These are phyloP conservation scores for Eupithecia insigniata DNA, from an alignment of 2,888 invertebrate genomes.

Conservation along the genomic window DNA sequence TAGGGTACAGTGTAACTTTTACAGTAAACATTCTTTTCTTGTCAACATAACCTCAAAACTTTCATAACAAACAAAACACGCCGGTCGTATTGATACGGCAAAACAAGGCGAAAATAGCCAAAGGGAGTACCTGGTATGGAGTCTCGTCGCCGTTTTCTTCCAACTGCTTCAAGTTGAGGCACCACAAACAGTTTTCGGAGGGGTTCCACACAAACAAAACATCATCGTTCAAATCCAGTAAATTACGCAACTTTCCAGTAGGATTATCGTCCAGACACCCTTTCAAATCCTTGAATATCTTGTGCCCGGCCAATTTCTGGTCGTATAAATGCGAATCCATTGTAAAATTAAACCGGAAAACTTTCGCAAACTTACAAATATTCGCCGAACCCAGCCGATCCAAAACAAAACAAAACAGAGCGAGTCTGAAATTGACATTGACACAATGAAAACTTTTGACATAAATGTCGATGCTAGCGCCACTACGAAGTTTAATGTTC, in stretches of 20 bases:
- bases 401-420: slow-evolving; percentile 13
- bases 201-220: slow-evolving; percentile 88
- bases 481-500: not conserved
- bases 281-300: slow-evolving; percentile 85
- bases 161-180: slow-evolving; percentile 84
- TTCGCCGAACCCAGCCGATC: slow-evolving; percentile 8
- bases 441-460: slow-evolving; percentile 1
- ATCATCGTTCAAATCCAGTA: slow-evolving; percentile 86
- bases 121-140: slow-evolving; percentile 84
- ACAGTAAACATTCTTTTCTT: slow-evolving; percentile 11
- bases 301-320: slow-evolving; percentile 84
- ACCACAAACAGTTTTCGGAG: slow-evolving; percentile 85
- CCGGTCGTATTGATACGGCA: not conserved
- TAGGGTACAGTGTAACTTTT: not conserved
- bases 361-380: not conserved
- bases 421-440: slow-evolving; percentile 7
- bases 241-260: slow-evolving; percentile 84
- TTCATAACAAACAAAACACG: slow-evolving; percentile 22
- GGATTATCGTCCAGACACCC: slow-evolving; percentile 79
- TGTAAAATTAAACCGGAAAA: slow-evolving; percentile 39
- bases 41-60: slow-evolving; percentile 43
- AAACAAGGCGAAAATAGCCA: slow-evolving; percentile 16
- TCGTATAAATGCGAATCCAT: slow-evolving; percentile 86
- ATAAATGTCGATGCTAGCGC: slow-evolving; percentile 4
- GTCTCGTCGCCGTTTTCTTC: slow-evolving; percentile 79